Evolutionary conservation across 1,140 invertebrate genomes (phyloP), one percentile per base, ranked within the genome.

Genomic region (Parapsyche elsis): DNA sequence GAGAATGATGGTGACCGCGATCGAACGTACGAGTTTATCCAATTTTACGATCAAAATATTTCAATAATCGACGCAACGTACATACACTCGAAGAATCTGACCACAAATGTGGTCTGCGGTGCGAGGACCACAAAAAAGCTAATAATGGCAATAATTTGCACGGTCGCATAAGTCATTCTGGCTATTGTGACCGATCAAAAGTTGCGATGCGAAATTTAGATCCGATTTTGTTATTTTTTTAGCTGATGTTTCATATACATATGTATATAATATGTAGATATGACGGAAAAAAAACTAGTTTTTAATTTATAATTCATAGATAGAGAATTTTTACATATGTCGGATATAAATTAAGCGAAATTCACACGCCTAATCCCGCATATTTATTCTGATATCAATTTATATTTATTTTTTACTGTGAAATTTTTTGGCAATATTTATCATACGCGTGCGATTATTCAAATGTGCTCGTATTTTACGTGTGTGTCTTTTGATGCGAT

Each of bases 41-140:
- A 53, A 53, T 53, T 53, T 53, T 53, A 53, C 16, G 49, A 53
- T 53, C 49, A 53, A 53, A 53, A 53, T 53, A 53, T 53, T 53
- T 53, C 49, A 16, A 53, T 53, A 53, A 53, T 53, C 49, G 49
- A 14, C 16, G 10, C 16, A 14, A 53, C 49, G 16, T 53, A 53
- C 49, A 2, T 16, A 53, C 49, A 53, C 49, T 14, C 2, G 1
- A 12, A 16, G 49, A 14, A 53, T 53, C 49, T 53, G 49, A 53
- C 49, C 49, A 16, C 49, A 53, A 53, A 53, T 53, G 10, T 16
- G 16, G 49, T 53, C 16, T 53, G 49, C 49, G 49, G 49, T 53
- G 1, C 16, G 49, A 53, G 16, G 30, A 38, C 30, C 30, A 38
- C 30, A 38, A 38, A 38, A 38, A 38, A 38, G 30, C 30, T 38